phyloP scores from a whole-genome alignment of 1,140 invertebrate genomes.

The Papilio helenus region DNA sequence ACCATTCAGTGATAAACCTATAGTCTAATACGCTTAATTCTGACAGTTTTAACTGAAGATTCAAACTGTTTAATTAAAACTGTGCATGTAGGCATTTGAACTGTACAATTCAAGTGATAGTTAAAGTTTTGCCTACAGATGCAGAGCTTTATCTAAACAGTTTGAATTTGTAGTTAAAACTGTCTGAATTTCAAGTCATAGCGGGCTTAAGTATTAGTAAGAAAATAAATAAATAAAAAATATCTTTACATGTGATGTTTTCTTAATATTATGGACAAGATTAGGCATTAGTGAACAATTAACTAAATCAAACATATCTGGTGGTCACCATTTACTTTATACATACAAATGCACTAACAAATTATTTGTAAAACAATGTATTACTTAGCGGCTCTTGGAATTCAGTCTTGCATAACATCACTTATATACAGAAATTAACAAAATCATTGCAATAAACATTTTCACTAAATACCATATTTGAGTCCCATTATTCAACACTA shows the following conservation, averaged over 20 bases:
- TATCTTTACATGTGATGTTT: slow-evolving; percentile 76
- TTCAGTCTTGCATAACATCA: slow-evolving; percentile 75
- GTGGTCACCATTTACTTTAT: slow-evolving; percentile 30
- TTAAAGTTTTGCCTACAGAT: too few species aligned
- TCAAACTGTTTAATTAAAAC: too few species aligned
- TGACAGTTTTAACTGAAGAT: too few species aligned
- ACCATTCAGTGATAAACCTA: slow-evolving; percentile 53
- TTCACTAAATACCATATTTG: slow-evolving; percentile 79
- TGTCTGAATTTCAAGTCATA: too few species aligned
- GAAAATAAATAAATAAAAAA: slow-evolving; percentile 77
- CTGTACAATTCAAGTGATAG: too few species aligned
- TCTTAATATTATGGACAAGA: slow-evolving; percentile 78
- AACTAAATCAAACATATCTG: slow-evolving; percentile 53
- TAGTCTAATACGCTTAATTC: neutral
- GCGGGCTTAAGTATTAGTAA: slow-evolving; percentile 49
- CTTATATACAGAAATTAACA: slow-evolving; percentile 70
- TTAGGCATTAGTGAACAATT: slow-evolving; percentile 74
- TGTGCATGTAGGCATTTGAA: too few species aligned
- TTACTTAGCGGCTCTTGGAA: slow-evolving; percentile 50
- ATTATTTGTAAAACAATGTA: slow-evolving; percentile 35
- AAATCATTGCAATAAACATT: slow-evolving; percentile 68
- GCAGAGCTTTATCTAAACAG: too few species aligned
- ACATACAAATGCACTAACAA: slow-evolving; percentile 43
- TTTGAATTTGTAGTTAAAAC: too few species aligned
- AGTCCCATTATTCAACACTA: slow-evolving; percentile 79